These are phyloP conservation scores for Anarsia innoxiella DNA, from an alignment of 2,888 invertebrate species.

Conservation along the genomic window DNA sequence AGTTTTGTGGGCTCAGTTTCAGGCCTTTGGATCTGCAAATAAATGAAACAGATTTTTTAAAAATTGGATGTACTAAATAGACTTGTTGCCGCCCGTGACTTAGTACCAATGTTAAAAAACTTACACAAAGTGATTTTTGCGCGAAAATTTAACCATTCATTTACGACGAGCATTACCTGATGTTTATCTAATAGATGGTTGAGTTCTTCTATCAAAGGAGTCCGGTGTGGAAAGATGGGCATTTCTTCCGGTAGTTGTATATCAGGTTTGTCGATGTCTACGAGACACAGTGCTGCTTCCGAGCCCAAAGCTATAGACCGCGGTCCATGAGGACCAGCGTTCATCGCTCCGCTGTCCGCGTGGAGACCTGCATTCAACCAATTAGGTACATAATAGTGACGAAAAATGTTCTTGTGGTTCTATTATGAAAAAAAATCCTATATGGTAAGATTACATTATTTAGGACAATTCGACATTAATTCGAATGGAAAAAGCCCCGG, in stretches of 20 bases:
- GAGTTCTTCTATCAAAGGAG: slow-evolving; percentile 91
- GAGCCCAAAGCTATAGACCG: slow-evolving; percentile 79
- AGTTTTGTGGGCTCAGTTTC: slow-evolving; percentile 69
- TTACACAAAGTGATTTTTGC: no score
- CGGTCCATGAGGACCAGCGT: slow-evolving; percentile 44
- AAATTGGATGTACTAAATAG: no score
- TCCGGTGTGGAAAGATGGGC: slow-evolving; percentile 92
- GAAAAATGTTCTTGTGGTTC: no score
- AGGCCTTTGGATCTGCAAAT: slow-evolving; percentile 57
- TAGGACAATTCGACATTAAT: no score
- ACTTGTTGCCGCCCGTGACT: no score
- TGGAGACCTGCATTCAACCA: slow-evolving; percentile 70
- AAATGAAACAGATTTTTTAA: neutral
- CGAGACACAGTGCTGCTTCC: slow-evolving; percentile 94
- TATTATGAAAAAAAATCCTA: no score
- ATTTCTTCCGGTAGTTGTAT: slow-evolving; percentile 97
- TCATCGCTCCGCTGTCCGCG: slow-evolving; percentile 68
- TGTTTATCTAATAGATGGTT: slow-evolving; percentile 83
- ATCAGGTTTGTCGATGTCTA: slow-evolving; percentile 95
- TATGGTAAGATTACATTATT: no score
- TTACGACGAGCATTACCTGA: no score
- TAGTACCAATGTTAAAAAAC: no score
- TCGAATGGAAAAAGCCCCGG: no score
- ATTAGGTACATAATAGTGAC: no score
- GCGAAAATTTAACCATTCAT: no score